phyloP scores from a whole-genome alignment of 2,888 invertebrate species.

The Conchocele bisecta region DNA sequence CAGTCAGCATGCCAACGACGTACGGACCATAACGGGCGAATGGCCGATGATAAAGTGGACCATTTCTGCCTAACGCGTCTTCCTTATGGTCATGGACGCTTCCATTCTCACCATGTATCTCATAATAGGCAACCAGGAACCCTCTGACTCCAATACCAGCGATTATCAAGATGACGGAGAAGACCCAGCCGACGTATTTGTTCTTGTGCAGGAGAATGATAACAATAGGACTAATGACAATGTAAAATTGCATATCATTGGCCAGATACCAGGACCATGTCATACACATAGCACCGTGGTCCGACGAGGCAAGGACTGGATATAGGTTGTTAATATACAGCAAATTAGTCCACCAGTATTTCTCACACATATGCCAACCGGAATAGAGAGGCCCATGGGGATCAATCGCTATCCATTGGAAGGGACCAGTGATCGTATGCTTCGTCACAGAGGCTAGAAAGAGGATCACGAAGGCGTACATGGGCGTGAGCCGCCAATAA shows the following conservation, averaged over 20 bases:
- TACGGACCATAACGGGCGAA: conserved; percentile 83
- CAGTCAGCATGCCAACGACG: conserved; percentile 81
- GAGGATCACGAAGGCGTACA: conserved; percentile 53
- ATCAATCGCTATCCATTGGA: conserved; percentile 22
- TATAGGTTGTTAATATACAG: conserved; percentile 77
- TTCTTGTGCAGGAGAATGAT: conserved; percentile 14
- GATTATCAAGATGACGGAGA: conserved; percentile 19
- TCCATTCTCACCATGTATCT: conserved; percentile 13
- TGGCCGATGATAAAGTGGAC: conserved; percentile 81
- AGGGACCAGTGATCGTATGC: conserved; percentile 41
- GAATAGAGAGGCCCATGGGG: conserved; percentile 1
- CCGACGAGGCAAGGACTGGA: conserved; percentile 55
- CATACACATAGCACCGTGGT: conserved; percentile 35
- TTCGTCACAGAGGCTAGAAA: conserved; percentile 35
- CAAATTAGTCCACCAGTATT: conserved; percentile 77
- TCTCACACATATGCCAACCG: conserved; percentile 59
- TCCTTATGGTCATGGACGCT: conserved; percentile 43
- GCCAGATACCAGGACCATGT: conserved; percentile 76
- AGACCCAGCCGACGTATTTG: background rate
- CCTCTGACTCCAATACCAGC: conserved; percentile 31
- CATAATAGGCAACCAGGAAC: conserved; percentile 40
- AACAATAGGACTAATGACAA: conserved; percentile 62
- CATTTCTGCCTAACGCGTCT: conserved; percentile 40
- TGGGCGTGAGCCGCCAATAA: conserved; percentile 57
- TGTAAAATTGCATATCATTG: conserved; percentile 76